Evolutionary conservation across 2,888 invertebrate species (phyloP), one percentile per base, ranked within the genome.

Genomic region (Tethea ocularis): DNA sequence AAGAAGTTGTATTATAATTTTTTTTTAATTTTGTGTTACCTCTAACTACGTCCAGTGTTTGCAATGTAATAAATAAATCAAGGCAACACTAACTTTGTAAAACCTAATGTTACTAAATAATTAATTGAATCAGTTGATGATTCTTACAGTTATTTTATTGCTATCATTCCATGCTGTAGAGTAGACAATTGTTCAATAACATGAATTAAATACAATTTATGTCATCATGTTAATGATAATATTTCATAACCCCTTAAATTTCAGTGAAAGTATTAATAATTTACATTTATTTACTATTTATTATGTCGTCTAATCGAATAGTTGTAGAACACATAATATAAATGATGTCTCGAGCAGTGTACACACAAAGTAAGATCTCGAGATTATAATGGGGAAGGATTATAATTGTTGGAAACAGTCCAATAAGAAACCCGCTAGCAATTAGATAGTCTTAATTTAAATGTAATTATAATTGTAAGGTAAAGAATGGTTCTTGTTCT

Each of bases 401-500:
- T 17, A 46, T 79, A 71, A 75, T 76, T 79, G 80, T 78, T 78
- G 78, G 71, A 68, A 82, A 78, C 78, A 86, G 89, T 90, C 90
- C 91, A 88, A 80, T 84, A 85, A 80, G 78, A 81, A 85, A 89
- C 90, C 88, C 87, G 91, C 88, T 93, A 92, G 91, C 83, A 77
- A 81, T 85, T 93, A 93, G 91, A 91, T 93, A 93, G 93, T 80
- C 71, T 86, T 93, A 93, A 93, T 91, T 91, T 88, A 88, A 88
- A 74, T 91, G 87, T 91, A 91, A 92, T 91, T 91, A 89, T 90
- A 87, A 83, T 77, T 65, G 61, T 90, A 91, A 89, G 91, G 88
- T 90, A 91, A 90, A 89, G 85, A 90, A 91, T 91, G 90, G 89
- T 92, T 93, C 91, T 93, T 91, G 91, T 93, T 93, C 88, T 91